These are phyloP conservation scores for Pseudomyrmex sp. DNA, from an alignment of 1,140 invertebrate species.

Conservation along the genomic window DNA sequence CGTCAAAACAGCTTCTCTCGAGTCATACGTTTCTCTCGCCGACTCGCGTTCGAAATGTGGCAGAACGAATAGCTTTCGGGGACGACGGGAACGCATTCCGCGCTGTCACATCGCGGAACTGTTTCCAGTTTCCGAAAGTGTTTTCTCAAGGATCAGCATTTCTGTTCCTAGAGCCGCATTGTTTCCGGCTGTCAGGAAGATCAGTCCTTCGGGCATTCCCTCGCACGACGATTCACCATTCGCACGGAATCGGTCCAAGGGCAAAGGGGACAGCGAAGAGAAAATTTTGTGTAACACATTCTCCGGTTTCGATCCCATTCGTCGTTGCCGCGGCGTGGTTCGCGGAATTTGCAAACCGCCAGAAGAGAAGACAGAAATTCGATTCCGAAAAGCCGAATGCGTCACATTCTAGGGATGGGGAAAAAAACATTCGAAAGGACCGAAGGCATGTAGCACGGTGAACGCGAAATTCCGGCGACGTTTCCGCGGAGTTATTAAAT, in stretches of 20 bases:
- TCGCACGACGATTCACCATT: slow-evolving; percentile 24
- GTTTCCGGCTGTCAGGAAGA: slow-evolving; percentile 28
- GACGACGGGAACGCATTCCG: slow-evolving; percentile 33
- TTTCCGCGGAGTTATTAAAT: slow-evolving; percentile 50
- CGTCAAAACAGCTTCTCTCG: background rate
- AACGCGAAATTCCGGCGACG: slow-evolving; percentile 33
- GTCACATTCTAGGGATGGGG: background rate
- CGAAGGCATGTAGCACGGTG: background rate
- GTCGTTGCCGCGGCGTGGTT: slow-evolving; percentile 7
- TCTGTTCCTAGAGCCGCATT: slow-evolving; percentile 19
- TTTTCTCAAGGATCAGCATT: slow-evolving; percentile 55
- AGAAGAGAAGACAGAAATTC: slow-evolving; percentile 29
- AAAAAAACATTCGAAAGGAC: slow-evolving; percentile 18
- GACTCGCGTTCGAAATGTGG: slow-evolving; percentile 12
- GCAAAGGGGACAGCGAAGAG: background rate
- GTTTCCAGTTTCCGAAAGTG: slow-evolving; percentile 23
- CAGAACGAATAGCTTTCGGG: slow-evolving; percentile 34
- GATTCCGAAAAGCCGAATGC: slow-evolving; percentile 12
- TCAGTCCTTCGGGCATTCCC: slow-evolving; percentile 18
- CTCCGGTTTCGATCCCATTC: background rate
- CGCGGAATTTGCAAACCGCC: background rate
- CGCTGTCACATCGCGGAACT: slow-evolving; percentile 26
- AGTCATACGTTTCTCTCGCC: slow-evolving; percentile 11
- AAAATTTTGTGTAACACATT: slow-evolving; percentile 27
- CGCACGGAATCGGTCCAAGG: background rate